These are phyloP conservation scores for Nebria brevicollis DNA, from an alignment of 2,888 invertebrate species.

Conservation along the genomic window DNA sequence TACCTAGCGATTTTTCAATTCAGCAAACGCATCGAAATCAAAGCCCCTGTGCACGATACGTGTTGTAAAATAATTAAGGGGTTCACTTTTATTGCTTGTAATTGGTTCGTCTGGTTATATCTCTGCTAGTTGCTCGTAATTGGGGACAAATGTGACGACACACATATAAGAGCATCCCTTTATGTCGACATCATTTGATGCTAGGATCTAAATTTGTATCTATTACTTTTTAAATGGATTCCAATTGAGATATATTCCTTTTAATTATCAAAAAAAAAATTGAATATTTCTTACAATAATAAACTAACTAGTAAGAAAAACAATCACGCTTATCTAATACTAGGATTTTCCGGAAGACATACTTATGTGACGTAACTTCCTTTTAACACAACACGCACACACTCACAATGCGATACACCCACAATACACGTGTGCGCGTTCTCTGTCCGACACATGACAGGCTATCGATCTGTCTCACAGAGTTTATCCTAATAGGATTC, in stretches of 20 bases:
- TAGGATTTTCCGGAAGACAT: not conserved
- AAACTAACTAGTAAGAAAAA: not conserved
- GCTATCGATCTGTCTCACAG: conserved; percentile 61
- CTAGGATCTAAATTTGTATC: not conserved
- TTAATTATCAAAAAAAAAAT: too few relatives aligned
- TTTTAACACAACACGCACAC: not conserved
- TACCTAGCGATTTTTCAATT: not conserved
- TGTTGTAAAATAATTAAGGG: conserved; percentile 35
- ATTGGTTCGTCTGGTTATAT: conserved; percentile 26
- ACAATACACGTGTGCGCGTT: not conserved
- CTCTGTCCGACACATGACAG: conserved; percentile 39
- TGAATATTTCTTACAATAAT: not conserved
- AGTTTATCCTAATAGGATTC: conserved; percentile 67
- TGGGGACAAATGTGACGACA: conserved; percentile 8
- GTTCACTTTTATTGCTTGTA: conserved; percentile 34
- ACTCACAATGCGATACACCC: not conserved
- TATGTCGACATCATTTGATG: not conserved
- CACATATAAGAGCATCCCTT: not conserved
- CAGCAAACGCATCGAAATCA: too few relatives aligned
- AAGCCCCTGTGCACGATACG: not conserved
- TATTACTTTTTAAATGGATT: not conserved
- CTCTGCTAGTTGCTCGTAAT: not conserved
- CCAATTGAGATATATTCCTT: too few relatives aligned
- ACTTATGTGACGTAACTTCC: not conserved
- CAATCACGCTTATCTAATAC: not conserved